Evolutionary conservation across 1,140 invertebrate genomes (phyloP), one percentile per base, ranked within the genome.

Genomic region (Aplysia californica): DNA sequence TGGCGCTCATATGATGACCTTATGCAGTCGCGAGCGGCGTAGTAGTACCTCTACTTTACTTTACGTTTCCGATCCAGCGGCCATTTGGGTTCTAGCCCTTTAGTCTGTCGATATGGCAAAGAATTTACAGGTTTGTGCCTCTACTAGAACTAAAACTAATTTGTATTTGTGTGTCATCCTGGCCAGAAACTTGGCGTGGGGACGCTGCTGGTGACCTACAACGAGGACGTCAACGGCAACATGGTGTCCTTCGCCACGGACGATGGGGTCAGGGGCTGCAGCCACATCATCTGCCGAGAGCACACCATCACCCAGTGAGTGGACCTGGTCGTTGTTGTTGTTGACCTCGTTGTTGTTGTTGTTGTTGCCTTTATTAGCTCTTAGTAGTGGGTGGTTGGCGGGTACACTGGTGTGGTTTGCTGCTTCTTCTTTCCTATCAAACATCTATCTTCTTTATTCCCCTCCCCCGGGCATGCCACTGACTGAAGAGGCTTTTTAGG

Each of bases 211-310:
- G 89, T 92, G 20, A 29, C 89, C n/a, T 92, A 91, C 70, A 91
- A 93, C 83, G 89, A 90, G n/a, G 88, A 91, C 23, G 83, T 91
- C 3, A 91, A 85, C 79, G 90, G 89, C 0, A 86, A 89, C 15
- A 87, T 86, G 33, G 90, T 93, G 33, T 70, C 85, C n/a, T 81
- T 92, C 23, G 85, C 84, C 41, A 80, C 83, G 3, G 90, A 91
- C 36, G 78, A 90, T 44, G 87, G 88, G 3, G 82, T 89, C n/a
- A 72, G 85, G 20, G 59, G 91, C 0, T 91, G 91, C 74, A 91
- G 91, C 44, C 91, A 92, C 59, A 76, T 92, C 23, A 92, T 92
- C 73, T 87, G 87, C 64, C 86, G 88, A 36, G 89, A 92, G 72
- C 91, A 89, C 2, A 80, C 81, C 4, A 84, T 92, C 76, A 68